Conservation (phyloP, 2,888 invertebrate genomes). For the Piscicola geometra region DNA sequence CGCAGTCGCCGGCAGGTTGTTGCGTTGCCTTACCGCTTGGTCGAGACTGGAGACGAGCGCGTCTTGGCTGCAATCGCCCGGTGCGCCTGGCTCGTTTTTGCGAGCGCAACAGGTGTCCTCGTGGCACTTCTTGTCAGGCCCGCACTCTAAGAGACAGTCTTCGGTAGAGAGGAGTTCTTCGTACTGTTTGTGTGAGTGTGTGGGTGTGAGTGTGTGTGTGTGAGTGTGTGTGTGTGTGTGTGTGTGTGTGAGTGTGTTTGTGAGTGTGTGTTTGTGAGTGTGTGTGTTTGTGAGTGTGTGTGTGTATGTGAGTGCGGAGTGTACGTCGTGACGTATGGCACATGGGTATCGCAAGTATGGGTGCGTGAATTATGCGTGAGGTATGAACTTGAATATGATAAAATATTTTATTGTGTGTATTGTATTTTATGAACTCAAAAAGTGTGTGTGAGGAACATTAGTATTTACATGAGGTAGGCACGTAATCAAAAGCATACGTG, state of each 20-base stretch:
- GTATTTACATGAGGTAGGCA: too few species aligned
- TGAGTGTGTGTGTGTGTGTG: neutral
- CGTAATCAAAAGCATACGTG: too few species aligned
- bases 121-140: conserved; percentile 49
- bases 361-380: too few species aligned
- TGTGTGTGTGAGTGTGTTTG: conserved; percentile 42
- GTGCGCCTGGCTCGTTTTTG: neutral
- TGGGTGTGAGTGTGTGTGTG: neutral
- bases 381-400: too few species aligned
- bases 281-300: too few species aligned
- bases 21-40: conserved; percentile 5
- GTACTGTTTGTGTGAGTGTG: conserved; percentile 34
- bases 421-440: too few species aligned
- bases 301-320: too few species aligned
- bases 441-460: too few species aligned
- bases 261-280: conserved; percentile 43
- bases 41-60: conserved; percentile 48
- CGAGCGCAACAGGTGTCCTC: conserved; percentile 50
- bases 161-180: conserved; percentile 41
- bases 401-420: too few species aligned
- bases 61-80: conserved; percentile 48
- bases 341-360: too few species aligned
- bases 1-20: conserved; percentile 4
- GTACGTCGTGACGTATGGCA: too few species aligned
- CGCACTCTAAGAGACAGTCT: conserved; percentile 51